Conservation (phyloP, 2,888 invertebrate genomes). For the Trissoscelio sp. region DNA sequence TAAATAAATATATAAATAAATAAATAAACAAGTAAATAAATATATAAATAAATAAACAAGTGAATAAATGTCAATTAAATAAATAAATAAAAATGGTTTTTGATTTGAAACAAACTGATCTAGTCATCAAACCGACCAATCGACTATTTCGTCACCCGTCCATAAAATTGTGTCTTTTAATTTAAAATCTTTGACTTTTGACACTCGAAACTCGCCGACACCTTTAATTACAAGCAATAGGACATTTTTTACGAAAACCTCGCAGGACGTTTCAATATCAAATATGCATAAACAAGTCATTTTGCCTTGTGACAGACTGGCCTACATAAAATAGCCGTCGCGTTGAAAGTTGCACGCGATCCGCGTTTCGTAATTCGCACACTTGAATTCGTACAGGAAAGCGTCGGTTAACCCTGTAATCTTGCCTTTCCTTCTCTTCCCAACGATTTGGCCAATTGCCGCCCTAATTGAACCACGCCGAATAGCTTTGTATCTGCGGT, state of each 20-base stretch:
- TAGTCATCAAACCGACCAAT: too few relatives aligned
- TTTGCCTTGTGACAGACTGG: slow-evolving; percentile 56
- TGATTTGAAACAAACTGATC: too few relatives aligned
- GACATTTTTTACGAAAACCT: not conserved
- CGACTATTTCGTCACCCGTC: not conserved
- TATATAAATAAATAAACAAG: too few relatives aligned
- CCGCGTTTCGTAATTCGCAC: slow-evolving; percentile 51
- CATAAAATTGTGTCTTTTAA: not conserved
- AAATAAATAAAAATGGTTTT: too few relatives aligned
- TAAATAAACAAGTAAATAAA: too few relatives aligned
- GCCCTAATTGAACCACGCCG: slow-evolving; percentile 6
- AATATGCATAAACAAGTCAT: slow-evolving; percentile 34
- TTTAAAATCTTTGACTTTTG: not conserved
- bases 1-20: too few relatives aligned
- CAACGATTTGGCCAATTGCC: slow-evolving; percentile 14
- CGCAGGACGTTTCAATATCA: slow-evolving; percentile 54
- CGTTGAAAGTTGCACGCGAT: slow-evolving; percentile 67
- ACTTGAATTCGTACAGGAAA: slow-evolving; percentile 64
- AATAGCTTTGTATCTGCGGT: not conserved
- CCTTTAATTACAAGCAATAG: slow-evolving; percentile 16
- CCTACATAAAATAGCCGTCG: slow-evolving; percentile 66
- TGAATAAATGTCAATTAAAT: too few relatives aligned
- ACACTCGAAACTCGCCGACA: not conserved
- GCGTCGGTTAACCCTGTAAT: slow-evolving; percentile 50
- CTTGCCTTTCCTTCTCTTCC: slow-evolving; percentile 62